Base-by-base conservation (phyloP, 2,888 invertebrate species). In the Melieria crassipennis region DNA sequence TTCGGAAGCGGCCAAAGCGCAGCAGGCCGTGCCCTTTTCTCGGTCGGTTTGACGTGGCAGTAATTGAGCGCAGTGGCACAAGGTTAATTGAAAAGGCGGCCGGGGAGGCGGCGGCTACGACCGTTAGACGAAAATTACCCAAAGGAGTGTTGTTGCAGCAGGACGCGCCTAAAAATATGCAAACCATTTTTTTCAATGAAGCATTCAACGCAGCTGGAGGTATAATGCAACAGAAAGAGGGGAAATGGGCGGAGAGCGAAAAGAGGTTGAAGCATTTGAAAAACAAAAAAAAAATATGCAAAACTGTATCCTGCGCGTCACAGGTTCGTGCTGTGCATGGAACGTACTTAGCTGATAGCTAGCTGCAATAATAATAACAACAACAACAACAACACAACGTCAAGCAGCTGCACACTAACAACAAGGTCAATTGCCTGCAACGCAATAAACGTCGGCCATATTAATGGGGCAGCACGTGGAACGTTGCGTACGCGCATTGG, bases 401-500 rank as follows among this genome's bases (percentile, higher is more conserved):
- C 43, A 48, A 45, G 45, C 52, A 58, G 45, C 52, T 48, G 48
- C 30, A 30, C 30, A 30, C 30, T 2, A 30, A 43, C 10, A 69
- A 58, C 47, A 69, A 69, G 63, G 57, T 57, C 64, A 63, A 48
- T 58, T 63, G 43, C 10, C n/a, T 50, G 7, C 50, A 63, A 16
- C 11, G 7, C 6, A 56, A 10, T 3, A 13, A n/a, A n/a, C 9
- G 10, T 16, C 42, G n/a, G 13, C 7, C 16, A 9, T 45, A 47
- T 16, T 10, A 56, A 57, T 13, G 55, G 42, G 13, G 11, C 43
- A 13, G 11, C 43, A 57, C 50, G 50, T 50, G 60, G 68, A 64
- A 74, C 73, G 69, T 73, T 75, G 77, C 74, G 63, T 73, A 71
- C 62, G 75, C 57, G 58, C 9, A 64, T 64, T 61, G 30, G 30